Evolutionary conservation across 2,888 invertebrate genomes (phyloP), one percentile per base, ranked within the genome.

Genomic region (Ptilodon capucinus): DNA sequence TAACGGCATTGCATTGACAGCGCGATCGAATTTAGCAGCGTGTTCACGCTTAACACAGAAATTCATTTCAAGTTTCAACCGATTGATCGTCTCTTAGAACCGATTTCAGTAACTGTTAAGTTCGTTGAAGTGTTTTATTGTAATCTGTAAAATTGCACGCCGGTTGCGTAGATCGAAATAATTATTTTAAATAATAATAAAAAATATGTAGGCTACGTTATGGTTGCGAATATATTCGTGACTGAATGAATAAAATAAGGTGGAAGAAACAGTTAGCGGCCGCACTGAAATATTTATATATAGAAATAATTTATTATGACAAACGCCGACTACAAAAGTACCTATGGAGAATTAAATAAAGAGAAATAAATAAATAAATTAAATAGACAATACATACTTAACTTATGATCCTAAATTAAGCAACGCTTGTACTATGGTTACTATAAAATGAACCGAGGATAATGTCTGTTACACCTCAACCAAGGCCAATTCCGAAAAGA

Each of bases 151-250:
- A 60, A 58, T 56, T 54, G 14, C 32, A 14, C 8, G 32, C 32
- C 32, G 32, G 14, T 32, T 52, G 48, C 51, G 45, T 41, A 52
- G 35, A 49, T 41, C 34, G 43, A 51, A 53, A 49, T n/a, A n/a
- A n/a, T 54, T 32, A 42, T 48, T 61, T 52, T 23, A 54, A 17
- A 17, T 16, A 32, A 17, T 32, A 40, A 42, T 48, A 63, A 64
- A 54, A 63, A 64, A 64, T n/a, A n/a, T 54, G 42, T 60, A 54
- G 50, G 45, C 21, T 52, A 42, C 44, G 46, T 50, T 46, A 45
- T 45, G 40, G 60, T 63, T 55, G 58, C 54, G 46, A 46, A 51
- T 13, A 9, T 51, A 40, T 60, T 60, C 57, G 57, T 60, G 53
- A 53, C 49, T 44, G 30, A 9, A n/a, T 13, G 17, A 35, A 35